Evolutionary conservation across 1,140 invertebrate genomes (phyloP), one percentile per base, ranked within the genome.

Genomic region (Cotesia vestalis): DNA sequence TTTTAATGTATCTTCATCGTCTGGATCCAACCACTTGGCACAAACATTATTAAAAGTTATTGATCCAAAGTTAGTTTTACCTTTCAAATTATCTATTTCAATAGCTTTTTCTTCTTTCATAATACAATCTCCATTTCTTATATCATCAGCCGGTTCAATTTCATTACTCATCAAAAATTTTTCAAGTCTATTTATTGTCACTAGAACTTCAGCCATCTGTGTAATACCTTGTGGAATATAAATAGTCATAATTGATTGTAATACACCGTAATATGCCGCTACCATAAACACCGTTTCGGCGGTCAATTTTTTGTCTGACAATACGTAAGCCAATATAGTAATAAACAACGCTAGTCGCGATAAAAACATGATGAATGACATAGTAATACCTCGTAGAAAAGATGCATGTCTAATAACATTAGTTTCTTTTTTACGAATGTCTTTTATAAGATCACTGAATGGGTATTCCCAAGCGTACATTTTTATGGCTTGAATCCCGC

Each of bases 401-500:
- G 91, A 91, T 60, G 91, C 90, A 40, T 88, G 88, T 75, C 88
- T 89, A 46, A 95, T 92, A 0, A 92, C 89, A 66, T 88, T 89
- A 66, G 94, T 89, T 83, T 92, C 91, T 77, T 89, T 90, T 63
- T 90, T 90, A 78, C 90, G 78, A n/a, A 87, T 86, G 11, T 76
- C 76, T 52, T 86, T 81, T 9, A 95, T 90, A 51, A 94, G 85
- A 67, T 88, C 88, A 2, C 91, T 91, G 80, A 96, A 96, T 0
- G 93, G 93, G 68, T 91, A 90, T 82, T 96, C 94, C 95, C 94
- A 96, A 0, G 93, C 91, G 79, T 95, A 96, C 95, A 97, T 96
- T 87, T 98, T 98, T 38, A 93, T 95, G 0, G 91, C 91, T 73
- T 92, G 91, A 38, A 93, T 93, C 11, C 92, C 92, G 53, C 89